Evolutionary conservation across 2,113 vertebrate genomes (phyloP), one percentile per base, ranked within the genome.

Genomic region (Centrocercus urophasianus): DNA sequence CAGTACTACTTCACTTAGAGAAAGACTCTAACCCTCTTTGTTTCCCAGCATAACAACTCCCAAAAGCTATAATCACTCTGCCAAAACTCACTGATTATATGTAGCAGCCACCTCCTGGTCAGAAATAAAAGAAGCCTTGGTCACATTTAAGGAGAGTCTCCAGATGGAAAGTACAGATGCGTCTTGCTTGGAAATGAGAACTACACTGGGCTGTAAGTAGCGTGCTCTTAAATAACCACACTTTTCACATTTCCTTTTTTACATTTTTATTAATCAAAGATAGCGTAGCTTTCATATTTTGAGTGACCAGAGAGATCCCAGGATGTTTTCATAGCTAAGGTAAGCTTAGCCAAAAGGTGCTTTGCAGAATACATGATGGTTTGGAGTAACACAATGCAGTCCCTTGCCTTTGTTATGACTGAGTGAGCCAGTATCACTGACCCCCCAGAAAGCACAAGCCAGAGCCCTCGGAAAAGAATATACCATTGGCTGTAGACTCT

Each of bases 231-330:
- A 93, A 88, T 78, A 92, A 95, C 61, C 75, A 89, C 76, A n/a
- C 56, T 6, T 17, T 4, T 42, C 75, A 11, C 3, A 0, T 32
- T 50, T 69, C 57, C n/a, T 43, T 79, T 96, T 93, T 30, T 22
- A n/a, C 25, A 16, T 65, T 97, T 96, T 97, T 97, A 97, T 95
- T 97, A 86, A 91, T 57, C 87, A 95, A 97, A 96, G 87, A 60
- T 60, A 87, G 72, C 34, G 83, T 0, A 0, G 80, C 56, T 83
- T 80, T 73, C 1, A 0, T 47, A 76, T n/a, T 90, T 64, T 0
- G 0, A 89, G 69, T 25, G 52, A 82, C 13, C 18, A 71, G 79
- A 80, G 27, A 66, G 11, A 74, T 77, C 40, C 43, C 83, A 89
- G 47, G 61, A 80, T 27, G 54, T 28, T 67, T 56, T 52, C 16